A percentile compares a stretch with the other conserved stretches of the same genome.
phyloP scores from a whole-genome alignment of 2,888 invertebrate genomes.

The Eilema griseolum region DNA sequence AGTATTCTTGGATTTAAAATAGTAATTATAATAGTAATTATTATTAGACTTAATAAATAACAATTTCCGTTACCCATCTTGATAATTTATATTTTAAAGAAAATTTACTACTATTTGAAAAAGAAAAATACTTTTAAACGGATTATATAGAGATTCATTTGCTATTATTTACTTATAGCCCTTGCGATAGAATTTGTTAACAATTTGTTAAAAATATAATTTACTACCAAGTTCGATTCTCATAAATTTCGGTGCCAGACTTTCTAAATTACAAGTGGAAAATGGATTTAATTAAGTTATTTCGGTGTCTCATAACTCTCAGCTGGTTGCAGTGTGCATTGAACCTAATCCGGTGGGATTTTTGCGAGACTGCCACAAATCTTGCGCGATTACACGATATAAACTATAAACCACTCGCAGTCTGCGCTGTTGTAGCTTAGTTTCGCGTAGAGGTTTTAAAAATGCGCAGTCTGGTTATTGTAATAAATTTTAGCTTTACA shows the following conservation, averaged over 20 bases:
- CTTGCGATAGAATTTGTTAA: too few species aligned
- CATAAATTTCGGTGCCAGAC: slow-evolving; percentile 15
- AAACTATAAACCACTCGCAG: slow-evolving; percentile 11
- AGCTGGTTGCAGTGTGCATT: slow-evolving; percentile 15
- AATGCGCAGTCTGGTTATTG: neutral
- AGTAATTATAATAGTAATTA: too few species aligned
- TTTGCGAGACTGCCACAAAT: slow-evolving; percentile 19
- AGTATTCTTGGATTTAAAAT: too few species aligned
- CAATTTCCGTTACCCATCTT: neutral
- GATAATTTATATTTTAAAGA: neutral
- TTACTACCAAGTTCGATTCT: neutral
- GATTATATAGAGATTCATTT: too few species aligned
- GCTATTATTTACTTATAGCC: too few species aligned
- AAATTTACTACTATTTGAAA: too few species aligned
- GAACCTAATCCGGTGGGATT: slow-evolving; percentile 18
- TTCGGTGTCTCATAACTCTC: slow-evolving; percentile 23
- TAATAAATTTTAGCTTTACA: neutral
- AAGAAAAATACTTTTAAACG: too few species aligned
- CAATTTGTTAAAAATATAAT: too few species aligned
- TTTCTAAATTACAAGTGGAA: slow-evolving; percentile 14
- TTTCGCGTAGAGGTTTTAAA: neutral
- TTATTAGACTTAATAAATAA: too few species aligned
- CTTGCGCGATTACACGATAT: slow-evolving; percentile 20
- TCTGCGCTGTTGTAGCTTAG: neutral
- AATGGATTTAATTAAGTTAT: slow-evolving; percentile 23